These are phyloP conservation scores for Neria commutata DNA, from an alignment of 2,888 invertebrate species.

Conservation along the genomic window DNA sequence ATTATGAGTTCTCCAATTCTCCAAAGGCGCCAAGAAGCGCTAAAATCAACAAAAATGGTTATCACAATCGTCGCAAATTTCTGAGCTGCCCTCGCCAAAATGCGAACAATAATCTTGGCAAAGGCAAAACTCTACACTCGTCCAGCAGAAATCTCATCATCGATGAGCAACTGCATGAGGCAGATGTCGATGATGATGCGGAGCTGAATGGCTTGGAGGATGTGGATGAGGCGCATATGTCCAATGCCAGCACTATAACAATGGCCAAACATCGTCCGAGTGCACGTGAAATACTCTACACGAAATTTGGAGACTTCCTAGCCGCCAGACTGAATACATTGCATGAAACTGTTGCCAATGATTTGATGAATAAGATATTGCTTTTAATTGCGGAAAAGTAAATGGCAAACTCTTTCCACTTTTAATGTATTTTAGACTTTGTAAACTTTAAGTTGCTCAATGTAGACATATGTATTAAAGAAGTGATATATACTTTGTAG, in stretches of 20 bases:
- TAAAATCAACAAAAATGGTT: background rate
- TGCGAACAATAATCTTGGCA: constrained; percentile 5
- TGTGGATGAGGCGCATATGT: constrained; percentile 5
- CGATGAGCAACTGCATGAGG: constrained; percentile 36
- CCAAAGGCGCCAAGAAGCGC: constrained; percentile 12
- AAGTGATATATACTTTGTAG: too few species aligned
- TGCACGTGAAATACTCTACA: constrained; percentile 52
- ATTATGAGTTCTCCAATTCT: constrained; percentile 3
- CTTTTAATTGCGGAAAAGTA: constrained; percentile 55
- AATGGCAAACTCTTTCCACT: background rate
- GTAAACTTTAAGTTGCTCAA: constrained; percentile 6
- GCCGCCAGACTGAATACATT: constrained; percentile 57
- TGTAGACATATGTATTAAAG: too few species aligned
- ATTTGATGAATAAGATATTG: constrained; percentile 57
- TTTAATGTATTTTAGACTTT: background rate
- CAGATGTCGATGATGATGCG: constrained; percentile 13
- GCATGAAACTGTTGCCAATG: constrained; percentile 55
- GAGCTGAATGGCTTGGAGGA: constrained; percentile 29
- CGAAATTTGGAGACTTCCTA: constrained; percentile 57
- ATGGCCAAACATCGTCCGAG: constrained; percentile 31
- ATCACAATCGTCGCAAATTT: too few species aligned
- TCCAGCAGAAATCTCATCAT: constrained; percentile 19
- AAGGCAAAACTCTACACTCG: background rate
- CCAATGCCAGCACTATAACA: constrained; percentile 5
- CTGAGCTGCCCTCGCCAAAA: too few species aligned